These are phyloP conservation scores for Australoheros scitulus DNA, from an alignment of 2,113 vertebrate species.

Conservation along the genomic window DNA sequence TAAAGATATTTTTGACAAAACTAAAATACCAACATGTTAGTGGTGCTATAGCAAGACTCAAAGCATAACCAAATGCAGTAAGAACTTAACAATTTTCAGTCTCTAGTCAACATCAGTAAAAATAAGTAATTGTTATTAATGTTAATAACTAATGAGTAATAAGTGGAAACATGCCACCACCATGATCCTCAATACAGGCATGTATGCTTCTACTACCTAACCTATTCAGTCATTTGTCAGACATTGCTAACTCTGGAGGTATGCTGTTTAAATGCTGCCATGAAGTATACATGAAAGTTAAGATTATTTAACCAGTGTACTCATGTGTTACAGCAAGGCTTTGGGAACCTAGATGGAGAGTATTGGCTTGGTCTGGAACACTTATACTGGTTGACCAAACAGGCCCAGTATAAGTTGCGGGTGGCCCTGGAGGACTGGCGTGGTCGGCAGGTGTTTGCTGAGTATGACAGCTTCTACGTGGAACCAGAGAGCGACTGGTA, in stretches of 20 bases:
- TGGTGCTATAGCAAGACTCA: no score
- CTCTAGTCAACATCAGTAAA: no score
- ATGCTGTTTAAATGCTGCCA: background rate
- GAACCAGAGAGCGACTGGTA: slow-evolving; percentile 89
- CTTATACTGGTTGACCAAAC: slow-evolving; percentile 85
- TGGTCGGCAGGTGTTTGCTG: slow-evolving; percentile 83
- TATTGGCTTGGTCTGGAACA: slow-evolving; percentile 91
- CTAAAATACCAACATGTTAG: no score
- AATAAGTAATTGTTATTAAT: no score
- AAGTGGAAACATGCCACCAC: background rate
- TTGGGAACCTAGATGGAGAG: slow-evolving; percentile 88
- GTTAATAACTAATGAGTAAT: background rate
- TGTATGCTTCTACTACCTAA: background rate
- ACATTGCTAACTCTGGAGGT: background rate
- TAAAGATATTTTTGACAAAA: no score
- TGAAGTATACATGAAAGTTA: background rate
- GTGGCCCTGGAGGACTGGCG: slow-evolving; percentile 90
- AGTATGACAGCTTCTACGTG: slow-evolving; percentile 85
- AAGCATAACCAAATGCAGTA: no score
- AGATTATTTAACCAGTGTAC: background rate
- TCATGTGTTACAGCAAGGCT: slow-evolving; percentile 81
- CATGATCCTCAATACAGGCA: background rate
- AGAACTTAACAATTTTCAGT: no score
- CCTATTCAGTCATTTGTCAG: background rate
- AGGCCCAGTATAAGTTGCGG: slow-evolving; percentile 83